Evolutionary conservation across 2,888 invertebrate species (phyloP), one percentile per base, ranked within the genome.

Genomic region (Pollenia amentaria): DNA sequence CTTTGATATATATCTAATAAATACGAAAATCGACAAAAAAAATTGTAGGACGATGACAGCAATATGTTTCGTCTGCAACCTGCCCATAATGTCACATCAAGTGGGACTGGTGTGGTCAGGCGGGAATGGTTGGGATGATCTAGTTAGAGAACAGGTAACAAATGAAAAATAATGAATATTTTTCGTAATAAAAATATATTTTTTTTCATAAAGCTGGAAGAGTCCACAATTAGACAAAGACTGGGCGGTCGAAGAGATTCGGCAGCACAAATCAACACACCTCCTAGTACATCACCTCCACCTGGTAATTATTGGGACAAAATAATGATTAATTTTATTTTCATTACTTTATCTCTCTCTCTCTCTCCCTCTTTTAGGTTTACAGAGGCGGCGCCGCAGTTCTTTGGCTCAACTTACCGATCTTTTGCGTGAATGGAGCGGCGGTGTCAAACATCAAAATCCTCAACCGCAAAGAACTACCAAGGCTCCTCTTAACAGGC

Each of bases 51-150:
- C 97, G 93, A 97, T 97, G 97, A 97, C 97, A 92, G 97, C 97
- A 93, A 96, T 97, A 95, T 98, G 98, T 95, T 98, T 98, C 95
- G 98, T 98, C 91, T 98, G 98, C 96, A 98, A 98, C 94, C 95
- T 98, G 92, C 98, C 98, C 91, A 98, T 98, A 93, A 95, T 98
- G 93, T 97, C 97, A 89, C 98, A 98, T 94, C 98, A 98, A 95
- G 97, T 98, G 92, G 98, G 97, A 69, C 94, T 98, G 94, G 97
- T 97, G 93, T 98, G 98, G 98, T 97, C 97, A 92, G 98, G 98
- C 73, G 97, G 97, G 93, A 98, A 98, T 94, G 98, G 98, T 90
- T 98, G 98, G 97, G 98, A 98, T 96, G 98, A 98, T 93, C 95
- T 98, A 90, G 96, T 97, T 84, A 95, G 98, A 89, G 97, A 97